phyloP scores from a whole-genome alignment of 23 tunicate species.

The Corella eumyota region DNA sequence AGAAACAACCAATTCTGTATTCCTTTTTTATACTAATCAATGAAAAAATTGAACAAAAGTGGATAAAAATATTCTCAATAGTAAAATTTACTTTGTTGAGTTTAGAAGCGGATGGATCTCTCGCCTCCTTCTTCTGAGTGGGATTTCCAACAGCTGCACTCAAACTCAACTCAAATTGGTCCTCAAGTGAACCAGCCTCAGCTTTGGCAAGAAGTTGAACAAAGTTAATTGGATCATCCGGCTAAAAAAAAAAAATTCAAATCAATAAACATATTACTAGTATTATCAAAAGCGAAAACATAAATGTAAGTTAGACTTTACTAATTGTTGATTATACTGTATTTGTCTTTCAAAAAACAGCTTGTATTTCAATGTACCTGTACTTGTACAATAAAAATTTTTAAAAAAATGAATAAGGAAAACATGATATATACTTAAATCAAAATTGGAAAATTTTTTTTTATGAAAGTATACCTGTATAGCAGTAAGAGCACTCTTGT shows the following conservation, averaged over 20 bases:
- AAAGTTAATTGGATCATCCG: slow-evolving; percentile 97
- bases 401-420: too few species aligned
- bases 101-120: slow-evolving; percentile 64
- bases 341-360: too few species aligned
- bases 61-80: too few species aligned
- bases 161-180: slow-evolving; percentile 80
- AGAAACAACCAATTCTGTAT: neutral
- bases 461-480: slow-evolving; percentile 51
- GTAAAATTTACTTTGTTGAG: slow-evolving; percentile 96
- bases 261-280: neutral
- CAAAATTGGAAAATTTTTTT: too few species aligned
- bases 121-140: slow-evolving; percentile 80
- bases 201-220: slow-evolving; percentile 77
- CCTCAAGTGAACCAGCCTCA: slow-evolving; percentile 80
- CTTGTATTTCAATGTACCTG: too few species aligned
- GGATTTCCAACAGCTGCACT: slow-evolving; percentile 90
- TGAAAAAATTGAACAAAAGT: too few species aligned
- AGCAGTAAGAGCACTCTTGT: slow-evolving; percentile 47
- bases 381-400: too few species aligned
- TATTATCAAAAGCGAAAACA: too few species aligned
- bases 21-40: neutral
- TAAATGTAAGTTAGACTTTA: too few species aligned
- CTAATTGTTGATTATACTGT: too few species aligned
- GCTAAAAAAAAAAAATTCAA: slow-evolving; percentile 15
- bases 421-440: too few species aligned